phyloP scores from a whole-genome alignment of 2,797 vertebrate species.

The Danio kyathit region DNA sequence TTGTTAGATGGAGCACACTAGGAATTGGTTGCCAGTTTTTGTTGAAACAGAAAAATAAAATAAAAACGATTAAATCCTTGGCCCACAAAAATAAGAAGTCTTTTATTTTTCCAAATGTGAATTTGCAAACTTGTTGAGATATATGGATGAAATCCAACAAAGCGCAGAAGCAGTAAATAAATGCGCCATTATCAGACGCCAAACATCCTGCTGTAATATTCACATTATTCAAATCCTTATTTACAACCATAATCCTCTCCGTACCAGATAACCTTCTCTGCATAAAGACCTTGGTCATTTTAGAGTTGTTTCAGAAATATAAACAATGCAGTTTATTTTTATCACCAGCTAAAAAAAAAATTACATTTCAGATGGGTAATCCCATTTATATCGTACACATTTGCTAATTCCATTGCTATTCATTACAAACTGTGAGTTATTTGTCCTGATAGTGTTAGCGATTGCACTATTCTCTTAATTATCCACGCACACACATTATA shows the following conservation, averaged over 20 bases:
- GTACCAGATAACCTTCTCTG: constrained; percentile 25
- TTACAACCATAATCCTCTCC: constrained; percentile 38
- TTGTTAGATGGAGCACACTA: constrained; percentile 19
- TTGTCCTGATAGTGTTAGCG: constrained; percentile 40
- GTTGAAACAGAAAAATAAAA: constrained; percentile 43
- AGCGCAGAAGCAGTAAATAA: background rate
- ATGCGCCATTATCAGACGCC: constrained; percentile 21
- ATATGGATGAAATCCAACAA: background rate
- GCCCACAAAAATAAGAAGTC: constrained; percentile 40
- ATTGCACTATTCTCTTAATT: constrained; percentile 10
- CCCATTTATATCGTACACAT: background rate
- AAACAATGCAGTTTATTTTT: constrained; percentile 40
- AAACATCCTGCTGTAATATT: constrained; percentile 20
- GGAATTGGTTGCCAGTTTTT: constrained; percentile 35
- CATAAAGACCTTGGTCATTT: constrained; percentile 18
- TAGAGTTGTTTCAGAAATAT: constrained; percentile 24
- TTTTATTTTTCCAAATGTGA: constrained; percentile 56
- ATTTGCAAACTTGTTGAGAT: constrained; percentile 44
- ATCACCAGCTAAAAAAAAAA: constrained; percentile 18
- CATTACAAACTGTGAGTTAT: constrained; percentile 26
- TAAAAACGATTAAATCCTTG: background rate
- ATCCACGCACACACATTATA: background rate
- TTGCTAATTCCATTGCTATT: constrained; percentile 41
- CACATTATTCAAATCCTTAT: constrained; percentile 35
- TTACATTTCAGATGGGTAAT: constrained; percentile 23